phyloP scores from a whole-genome alignment of 2,113 vertebrate genomes.

The Panthera leo region DNA sequence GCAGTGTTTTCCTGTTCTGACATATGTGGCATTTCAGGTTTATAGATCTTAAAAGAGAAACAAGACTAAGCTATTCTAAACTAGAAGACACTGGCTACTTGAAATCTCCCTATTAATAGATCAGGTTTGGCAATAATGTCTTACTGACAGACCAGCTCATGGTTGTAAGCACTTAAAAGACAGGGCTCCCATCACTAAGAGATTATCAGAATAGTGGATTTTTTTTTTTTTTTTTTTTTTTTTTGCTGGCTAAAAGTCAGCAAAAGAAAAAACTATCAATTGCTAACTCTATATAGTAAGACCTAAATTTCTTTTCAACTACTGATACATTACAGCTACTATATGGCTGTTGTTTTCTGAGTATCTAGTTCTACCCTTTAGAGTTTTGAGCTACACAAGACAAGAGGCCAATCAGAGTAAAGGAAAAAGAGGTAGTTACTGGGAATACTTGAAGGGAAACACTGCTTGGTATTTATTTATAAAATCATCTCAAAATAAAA shows the following conservation, averaged over 20 bases:
- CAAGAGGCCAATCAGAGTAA: not conserved
- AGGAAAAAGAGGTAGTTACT: not conserved
- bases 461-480: not conserved
- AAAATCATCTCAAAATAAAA: slow-evolving; percentile 38
- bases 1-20: not conserved
- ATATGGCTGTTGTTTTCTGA: not conserved
- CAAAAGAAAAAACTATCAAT: not conserved
- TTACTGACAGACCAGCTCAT: not conserved
- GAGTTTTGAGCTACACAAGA: not conserved
- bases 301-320: slow-evolving; percentile 8
- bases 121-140: not conserved
- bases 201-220: not conserved
- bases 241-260: not conserved
- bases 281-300: not conserved
- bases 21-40: not conserved
- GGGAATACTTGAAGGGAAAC: slow-evolving; percentile 6
- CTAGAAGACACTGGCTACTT: not conserved
- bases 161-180: slow-evolving; percentile 38
- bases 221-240: not conserved
- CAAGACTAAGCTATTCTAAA: slow-evolving; percentile 13
- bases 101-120: slow-evolving; percentile 41
- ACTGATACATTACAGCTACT: not conserved
- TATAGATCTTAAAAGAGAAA: slow-evolving; percentile 4
- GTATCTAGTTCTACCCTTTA: not conserved
- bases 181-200: not conserved